Evolutionary conservation across 2,797 vertebrate genomes (phyloP).

Genomic region (Alca torda): DNA sequence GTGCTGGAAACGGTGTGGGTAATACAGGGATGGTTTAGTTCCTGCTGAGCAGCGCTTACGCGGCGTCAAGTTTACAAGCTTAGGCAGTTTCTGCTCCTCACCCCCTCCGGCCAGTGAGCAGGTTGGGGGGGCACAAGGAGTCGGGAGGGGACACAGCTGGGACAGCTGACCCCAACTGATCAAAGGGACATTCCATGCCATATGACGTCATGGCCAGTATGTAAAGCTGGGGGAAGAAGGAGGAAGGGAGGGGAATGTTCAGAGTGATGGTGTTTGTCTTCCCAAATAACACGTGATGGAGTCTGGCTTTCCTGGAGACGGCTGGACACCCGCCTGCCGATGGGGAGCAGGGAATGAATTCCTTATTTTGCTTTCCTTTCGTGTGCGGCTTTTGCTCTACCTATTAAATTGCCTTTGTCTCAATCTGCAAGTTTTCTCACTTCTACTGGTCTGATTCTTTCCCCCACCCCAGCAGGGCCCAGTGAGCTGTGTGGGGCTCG

Average conservation of each 20-base stretch:
- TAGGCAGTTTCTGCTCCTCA: not conserved
- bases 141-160: not conserved
- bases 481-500: not conserved
- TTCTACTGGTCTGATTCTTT: not conserved
- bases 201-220: not conserved
- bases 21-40: not conserved
- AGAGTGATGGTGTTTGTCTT: not conserved
- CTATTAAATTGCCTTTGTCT: not conserved
- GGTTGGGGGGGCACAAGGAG: not conserved
- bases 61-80: not conserved
- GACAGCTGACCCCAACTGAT: not conserved
- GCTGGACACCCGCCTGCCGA: not conserved
- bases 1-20: not conserved
- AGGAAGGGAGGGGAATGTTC: not conserved
- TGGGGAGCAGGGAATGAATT: not conserved
- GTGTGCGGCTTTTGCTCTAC: not conserved
- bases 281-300: not conserved
- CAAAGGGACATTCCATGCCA: not conserved
- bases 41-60: not conserved
- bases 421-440: not conserved
- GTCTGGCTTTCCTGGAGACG: not conserved
- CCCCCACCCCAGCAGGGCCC: not conserved
- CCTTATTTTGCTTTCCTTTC: not conserved
- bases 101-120: not conserved
- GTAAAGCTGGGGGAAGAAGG: not conserved